Conservation (phyloP, 1,140 invertebrate species). For the Dufourea novaeangliae region DNA sequence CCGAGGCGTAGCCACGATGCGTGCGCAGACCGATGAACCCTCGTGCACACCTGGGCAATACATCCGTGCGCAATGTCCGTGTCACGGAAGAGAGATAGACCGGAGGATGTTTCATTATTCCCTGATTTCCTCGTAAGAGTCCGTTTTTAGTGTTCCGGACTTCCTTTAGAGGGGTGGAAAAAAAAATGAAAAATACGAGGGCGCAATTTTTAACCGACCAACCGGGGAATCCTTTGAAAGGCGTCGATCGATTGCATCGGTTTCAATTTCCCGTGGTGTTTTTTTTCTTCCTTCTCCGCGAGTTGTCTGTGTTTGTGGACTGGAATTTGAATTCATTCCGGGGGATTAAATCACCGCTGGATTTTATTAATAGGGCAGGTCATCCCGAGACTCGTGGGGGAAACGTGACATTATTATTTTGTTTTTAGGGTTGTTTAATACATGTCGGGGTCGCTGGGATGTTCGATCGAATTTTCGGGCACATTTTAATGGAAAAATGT, state of each 20-base stretch:
- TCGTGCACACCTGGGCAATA: slow-evolving; percentile 37
- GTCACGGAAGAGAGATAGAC: slow-evolving; percentile 8
- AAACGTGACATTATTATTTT: background rate
- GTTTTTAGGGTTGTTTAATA: too few relatives aligned
- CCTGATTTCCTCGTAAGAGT: slow-evolving; percentile 21
- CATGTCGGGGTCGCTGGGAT: too few relatives aligned
- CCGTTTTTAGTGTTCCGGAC: slow-evolving; percentile 5
- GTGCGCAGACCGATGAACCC: slow-evolving; percentile 36
- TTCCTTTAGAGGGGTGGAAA: background rate
- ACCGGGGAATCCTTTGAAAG: background rate
- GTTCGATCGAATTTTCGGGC: too few relatives aligned
- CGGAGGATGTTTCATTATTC: slow-evolving; percentile 32
- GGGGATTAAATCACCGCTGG: background rate
- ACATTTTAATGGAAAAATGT: too few relatives aligned
- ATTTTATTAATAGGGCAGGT: background rate
- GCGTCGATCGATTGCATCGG: background rate
- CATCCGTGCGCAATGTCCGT: slow-evolving; percentile 7
- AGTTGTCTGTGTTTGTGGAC: background rate
- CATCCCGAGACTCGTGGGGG: background rate
- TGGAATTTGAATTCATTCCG: background rate
- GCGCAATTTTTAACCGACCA: slow-evolving; percentile 7
- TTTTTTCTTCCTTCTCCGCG: background rate
- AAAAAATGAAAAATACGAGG: background rate
- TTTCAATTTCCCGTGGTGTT: slow-evolving; percentile 10
- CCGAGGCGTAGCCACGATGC: slow-evolving; percentile 45